These are phyloP conservation scores for Aphidius ervi DNA, from an alignment of 1,140 invertebrate genomes.

Conservation along the genomic window DNA sequence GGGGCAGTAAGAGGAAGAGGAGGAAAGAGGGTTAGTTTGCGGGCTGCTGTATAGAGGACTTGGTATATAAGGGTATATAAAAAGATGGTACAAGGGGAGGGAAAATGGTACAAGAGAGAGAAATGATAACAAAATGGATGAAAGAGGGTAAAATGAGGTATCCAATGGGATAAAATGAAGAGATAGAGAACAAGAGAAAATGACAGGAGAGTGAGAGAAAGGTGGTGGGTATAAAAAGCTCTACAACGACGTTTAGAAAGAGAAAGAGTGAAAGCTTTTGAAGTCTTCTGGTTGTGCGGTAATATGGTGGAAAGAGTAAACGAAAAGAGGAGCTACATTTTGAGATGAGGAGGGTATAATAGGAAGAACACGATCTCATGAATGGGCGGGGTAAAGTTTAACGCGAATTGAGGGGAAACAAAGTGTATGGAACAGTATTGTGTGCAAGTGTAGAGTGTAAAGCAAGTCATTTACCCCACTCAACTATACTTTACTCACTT, in stretches of 20 bases:
- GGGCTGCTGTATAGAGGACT: constrained; percentile 10
- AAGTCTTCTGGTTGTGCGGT: not conserved
- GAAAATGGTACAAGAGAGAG: constrained; percentile 14
- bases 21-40: constrained; percentile 8
- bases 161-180: constrained; percentile 24
- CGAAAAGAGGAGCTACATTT: not conserved
- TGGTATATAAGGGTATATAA: constrained; percentile 15
- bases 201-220: not conserved
- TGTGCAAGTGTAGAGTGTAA: constrained; percentile 11
- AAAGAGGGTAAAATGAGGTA: constrained; percentile 4
- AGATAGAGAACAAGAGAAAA: constrained; percentile 16
- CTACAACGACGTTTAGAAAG: not conserved
- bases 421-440: constrained; percentile 10
- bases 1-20: not conserved
- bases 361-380: not conserved
- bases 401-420: constrained; percentile 13
- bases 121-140: constrained; percentile 7
- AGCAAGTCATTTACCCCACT: not conserved
- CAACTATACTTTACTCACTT: too few relatives aligned
- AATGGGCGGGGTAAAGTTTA: constrained; percentile 17
- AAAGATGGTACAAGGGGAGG: not conserved
- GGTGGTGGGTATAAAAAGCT: too few relatives aligned
- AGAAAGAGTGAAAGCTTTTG: not conserved
- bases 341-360: not conserved
- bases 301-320: not conserved